Conservation (phyloP, 2,113 vertebrate species). For the Cettia cetti region DNA sequence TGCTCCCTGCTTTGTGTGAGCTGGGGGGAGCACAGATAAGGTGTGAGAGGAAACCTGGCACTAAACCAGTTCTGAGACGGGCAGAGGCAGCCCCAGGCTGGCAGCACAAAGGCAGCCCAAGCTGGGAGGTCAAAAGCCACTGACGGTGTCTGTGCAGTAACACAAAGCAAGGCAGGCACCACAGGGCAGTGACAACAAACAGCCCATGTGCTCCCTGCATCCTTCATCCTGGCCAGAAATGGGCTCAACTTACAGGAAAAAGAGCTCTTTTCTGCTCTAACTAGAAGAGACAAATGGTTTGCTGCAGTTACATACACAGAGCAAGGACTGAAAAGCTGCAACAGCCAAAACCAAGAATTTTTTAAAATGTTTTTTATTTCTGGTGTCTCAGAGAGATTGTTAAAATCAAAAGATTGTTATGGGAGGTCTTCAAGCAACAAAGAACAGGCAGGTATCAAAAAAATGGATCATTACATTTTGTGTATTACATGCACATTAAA, state of each 20-base stretch:
- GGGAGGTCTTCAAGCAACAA: neutral
- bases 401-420: neutral
- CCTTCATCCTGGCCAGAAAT: neutral
- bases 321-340: neutral
- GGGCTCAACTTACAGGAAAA: neutral
- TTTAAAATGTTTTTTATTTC: neutral
- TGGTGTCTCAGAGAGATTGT: neutral
- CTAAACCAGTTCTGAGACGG: neutral
- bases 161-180: neutral
- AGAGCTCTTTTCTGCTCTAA: neutral
- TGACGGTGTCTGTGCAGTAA: neutral
- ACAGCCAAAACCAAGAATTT: fast-evolving
- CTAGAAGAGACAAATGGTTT: neutral
- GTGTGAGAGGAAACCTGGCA: neutral
- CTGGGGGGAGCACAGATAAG: neutral
- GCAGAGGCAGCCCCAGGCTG: neutral
- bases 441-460: neutral
- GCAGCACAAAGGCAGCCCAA: neutral
- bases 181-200: neutral
- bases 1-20: neutral
- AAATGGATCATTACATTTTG: neutral
- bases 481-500: neutral
- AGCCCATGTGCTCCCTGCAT: fast-evolving
- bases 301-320: neutral
- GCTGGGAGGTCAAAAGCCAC: neutral